phyloP scores from a whole-genome alignment of 2,888 invertebrate species.

The Drosophila atripex region DNA sequence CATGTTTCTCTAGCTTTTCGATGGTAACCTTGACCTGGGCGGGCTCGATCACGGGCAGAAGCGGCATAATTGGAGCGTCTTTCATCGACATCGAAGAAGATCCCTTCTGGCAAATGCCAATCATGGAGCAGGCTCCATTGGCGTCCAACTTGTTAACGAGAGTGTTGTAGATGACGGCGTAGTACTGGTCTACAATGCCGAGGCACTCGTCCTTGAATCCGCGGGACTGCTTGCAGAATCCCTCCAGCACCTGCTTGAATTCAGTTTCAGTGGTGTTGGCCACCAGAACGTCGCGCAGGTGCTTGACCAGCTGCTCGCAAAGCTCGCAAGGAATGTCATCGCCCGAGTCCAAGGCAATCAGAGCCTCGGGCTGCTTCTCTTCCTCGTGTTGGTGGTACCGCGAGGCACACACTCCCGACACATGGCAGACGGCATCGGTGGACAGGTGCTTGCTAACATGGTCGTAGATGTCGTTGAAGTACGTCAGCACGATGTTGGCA shows the following conservation, averaged over 20 bases:
- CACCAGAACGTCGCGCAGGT: constrained; percentile 91
- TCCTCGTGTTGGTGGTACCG: constrained; percentile 87
- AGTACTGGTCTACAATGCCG: constrained; percentile 91
- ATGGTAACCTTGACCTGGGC: constrained; percentile 83
- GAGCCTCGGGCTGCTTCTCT: constrained; percentile 82
- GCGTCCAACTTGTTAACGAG: constrained; percentile 89
- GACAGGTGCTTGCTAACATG: constrained; percentile 87
- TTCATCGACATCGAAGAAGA: not conserved
- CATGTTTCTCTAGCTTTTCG: constrained; percentile 55
- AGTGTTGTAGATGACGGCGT: constrained; percentile 88
- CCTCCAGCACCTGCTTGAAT: constrained; percentile 90
- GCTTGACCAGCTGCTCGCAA: constrained; percentile 92
- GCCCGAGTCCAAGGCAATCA: constrained; percentile 84
- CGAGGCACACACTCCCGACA: constrained; percentile 90
- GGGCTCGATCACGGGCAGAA: constrained; percentile 85
- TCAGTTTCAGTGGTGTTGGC: constrained; percentile 94
- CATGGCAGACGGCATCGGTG: constrained; percentile 88
- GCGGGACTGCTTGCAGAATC: constrained; percentile 92
- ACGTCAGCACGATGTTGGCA: constrained; percentile 88
- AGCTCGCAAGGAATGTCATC: constrained; percentile 92
- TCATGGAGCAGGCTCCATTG: constrained; percentile 88
- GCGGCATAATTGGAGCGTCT: constrained; percentile 85
- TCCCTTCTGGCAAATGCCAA: constrained; percentile 84
- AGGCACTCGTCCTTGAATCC: constrained; percentile 90
- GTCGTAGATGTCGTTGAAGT: constrained; percentile 89